Base-by-base conservation (phyloP, 2,113 vertebrate genomes). In the Octodon degus region DNA sequence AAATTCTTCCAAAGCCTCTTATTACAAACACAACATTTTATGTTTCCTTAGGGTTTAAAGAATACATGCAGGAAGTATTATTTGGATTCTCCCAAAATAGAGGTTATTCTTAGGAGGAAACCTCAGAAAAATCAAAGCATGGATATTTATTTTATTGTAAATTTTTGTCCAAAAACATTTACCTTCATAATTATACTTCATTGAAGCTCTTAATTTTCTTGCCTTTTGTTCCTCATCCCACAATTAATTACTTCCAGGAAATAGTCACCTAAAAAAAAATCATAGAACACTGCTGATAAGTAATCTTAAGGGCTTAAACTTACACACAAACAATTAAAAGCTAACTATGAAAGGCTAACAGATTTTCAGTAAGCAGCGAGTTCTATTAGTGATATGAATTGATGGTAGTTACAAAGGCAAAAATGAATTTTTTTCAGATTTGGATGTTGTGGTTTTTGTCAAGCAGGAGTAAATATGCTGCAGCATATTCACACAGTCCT, bases 221-320 rank as follows among this genome's bases (percentile, higher is more conserved):
- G 72, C 19, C 20, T 86, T 93, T 68, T 87, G 19, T 87, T 93
- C 53, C 43, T 55, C 55, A 22, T 60, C 12, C 47, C 27, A 70
- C 37, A 89, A 17, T 76, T n/a, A 96, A 86, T 96, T 91, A 74
- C 80, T 95, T 95, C 83, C 62, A 93, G 86, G 58, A 93, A 96
- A 95, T 60, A 74, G 80, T 63, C 30, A 92, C n/a, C 82, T 90
- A 77, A 86, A 94, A 94, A 94, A 43, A 53, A 91, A 74, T 19
- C 12, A 96, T 12, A 92, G 62, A 96, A 79, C 7, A 2, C 32
- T 79, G 13, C 50, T 43, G 4, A 63, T 70, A 86, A 32, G 30
- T 63, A 50, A 85, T 65, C 19, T 81, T 53, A 93, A 95, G 87
- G 17, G 10, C n/a, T 47, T n/a, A 22, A 16, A 93, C n/a, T 1